These are phyloP conservation scores for Turdus rufiventris DNA, from an alignment of 2,113 vertebrate species.

Conservation along the genomic window DNA sequence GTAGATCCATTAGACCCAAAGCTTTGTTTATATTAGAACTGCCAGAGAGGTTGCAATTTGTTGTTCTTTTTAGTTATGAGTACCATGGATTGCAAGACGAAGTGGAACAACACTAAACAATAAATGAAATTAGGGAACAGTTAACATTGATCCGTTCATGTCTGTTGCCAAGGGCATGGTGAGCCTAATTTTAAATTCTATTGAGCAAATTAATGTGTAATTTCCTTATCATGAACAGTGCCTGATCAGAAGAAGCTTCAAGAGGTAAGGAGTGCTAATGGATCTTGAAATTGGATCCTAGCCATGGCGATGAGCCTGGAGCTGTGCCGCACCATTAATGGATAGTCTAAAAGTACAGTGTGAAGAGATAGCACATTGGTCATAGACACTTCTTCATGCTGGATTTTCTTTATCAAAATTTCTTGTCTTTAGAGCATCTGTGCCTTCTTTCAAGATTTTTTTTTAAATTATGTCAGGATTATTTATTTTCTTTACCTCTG, in stretches of 20 bases:
- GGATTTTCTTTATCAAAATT: background rate
- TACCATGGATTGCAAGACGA: background rate
- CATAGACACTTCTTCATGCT: background rate
- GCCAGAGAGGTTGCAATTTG: background rate
- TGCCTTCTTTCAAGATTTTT: background rate
- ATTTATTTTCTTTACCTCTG: background rate
- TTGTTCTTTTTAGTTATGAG: background rate
- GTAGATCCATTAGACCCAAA: background rate
- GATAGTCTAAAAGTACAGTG: background rate
- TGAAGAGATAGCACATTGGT: background rate
- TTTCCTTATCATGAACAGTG: slow-evolving; percentile 39
- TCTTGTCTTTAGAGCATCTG: background rate
- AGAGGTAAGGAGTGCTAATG: slow-evolving; percentile 34
- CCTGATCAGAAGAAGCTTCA: slow-evolving; percentile 37
- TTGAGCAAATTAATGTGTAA: slow-evolving; percentile 37
- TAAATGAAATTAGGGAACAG: slow-evolving; percentile 36
- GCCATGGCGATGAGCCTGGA: slow-evolving; percentile 7
- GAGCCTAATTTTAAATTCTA: slow-evolving; percentile 32
- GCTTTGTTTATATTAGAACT: background rate
- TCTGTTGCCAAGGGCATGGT: slow-evolving; percentile 44
- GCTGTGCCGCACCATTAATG: background rate
- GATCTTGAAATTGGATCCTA: slow-evolving; percentile 27
- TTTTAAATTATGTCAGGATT: background rate
- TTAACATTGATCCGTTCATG: slow-evolving; percentile 24
- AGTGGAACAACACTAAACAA: slow-evolving; percentile 2